phyloP scores from a whole-genome alignment of 2,113 vertebrate species.

The Crocuta crocuta region DNA sequence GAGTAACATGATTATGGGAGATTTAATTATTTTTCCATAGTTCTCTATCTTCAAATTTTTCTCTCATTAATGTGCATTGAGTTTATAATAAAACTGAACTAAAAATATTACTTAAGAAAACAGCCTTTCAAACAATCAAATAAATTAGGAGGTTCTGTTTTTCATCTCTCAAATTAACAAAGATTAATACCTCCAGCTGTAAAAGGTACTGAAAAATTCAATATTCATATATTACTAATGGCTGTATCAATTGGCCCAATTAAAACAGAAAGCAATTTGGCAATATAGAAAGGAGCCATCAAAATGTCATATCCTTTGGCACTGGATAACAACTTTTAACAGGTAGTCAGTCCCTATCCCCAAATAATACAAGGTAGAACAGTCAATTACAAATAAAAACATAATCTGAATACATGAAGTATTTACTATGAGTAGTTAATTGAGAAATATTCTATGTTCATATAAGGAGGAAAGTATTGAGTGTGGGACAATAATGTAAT shows the following conservation, averaged over 20 bases:
- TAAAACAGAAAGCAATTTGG: conserved; percentile 13
- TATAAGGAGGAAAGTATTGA: not conserved
- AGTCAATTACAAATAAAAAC: not conserved
- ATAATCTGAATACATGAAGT: not conserved
- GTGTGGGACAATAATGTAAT: not conserved
- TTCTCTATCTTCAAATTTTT: not conserved
- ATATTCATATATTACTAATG: conserved; percentile 42
- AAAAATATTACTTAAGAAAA: conserved; percentile 15
- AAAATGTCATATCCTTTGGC: not conserved
- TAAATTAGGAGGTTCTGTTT: not conserved
- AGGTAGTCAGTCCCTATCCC: accelerated
- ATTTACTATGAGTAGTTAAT: not conserved
- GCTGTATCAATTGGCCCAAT: not conserved
- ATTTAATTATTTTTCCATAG: not conserved
- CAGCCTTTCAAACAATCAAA: not conserved
- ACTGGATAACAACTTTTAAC: not conserved
- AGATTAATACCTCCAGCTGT: not conserved
- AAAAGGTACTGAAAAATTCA: conserved; percentile 14
- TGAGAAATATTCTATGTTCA: not conserved
- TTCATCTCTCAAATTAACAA: conserved; percentile 38
- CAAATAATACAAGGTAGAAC: not conserved
- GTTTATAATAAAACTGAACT: not conserved
- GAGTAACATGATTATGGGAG: not conserved
- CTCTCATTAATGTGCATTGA: not conserved
- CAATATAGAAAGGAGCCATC: not conserved